Percentiles rank a stretch among this genome's conserved stretches.
phyloP scores from a whole-genome alignment of 2,888 invertebrate species.

The Stenodema calcarata region DNA sequence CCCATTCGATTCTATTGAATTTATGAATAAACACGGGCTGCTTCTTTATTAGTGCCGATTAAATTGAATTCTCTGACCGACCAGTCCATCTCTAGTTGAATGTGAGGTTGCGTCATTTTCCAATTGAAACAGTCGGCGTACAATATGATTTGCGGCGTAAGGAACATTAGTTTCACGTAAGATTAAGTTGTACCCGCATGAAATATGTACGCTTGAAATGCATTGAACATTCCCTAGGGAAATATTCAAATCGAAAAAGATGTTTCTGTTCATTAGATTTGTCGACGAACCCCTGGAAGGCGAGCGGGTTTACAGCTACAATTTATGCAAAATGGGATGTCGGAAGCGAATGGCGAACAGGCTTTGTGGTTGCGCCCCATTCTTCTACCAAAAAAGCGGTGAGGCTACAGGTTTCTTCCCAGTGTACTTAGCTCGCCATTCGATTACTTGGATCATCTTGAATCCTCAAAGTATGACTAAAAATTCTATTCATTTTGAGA shows the following conservation, averaged over 20 bases:
- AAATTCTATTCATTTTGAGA: too few species aligned
- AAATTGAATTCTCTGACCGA: too few species aligned
- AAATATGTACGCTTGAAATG: background rate
- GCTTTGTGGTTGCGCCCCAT: constrained; percentile 75
- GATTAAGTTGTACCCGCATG: background rate
- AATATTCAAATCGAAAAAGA: background rate
- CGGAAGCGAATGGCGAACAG: constrained; percentile 69
- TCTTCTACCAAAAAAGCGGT: constrained; percentile 73
- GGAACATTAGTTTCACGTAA: background rate
- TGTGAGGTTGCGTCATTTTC: too few species aligned
- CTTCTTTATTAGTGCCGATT: too few species aligned
- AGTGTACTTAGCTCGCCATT: too few species aligned
- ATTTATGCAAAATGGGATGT: constrained; percentile 76
- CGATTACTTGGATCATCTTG: too few species aligned
- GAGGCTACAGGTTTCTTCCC: background rate
- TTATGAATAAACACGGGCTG: too few species aligned
- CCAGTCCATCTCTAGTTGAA: too few species aligned
- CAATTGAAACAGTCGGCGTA: too few species aligned
- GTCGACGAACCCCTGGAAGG: constrained; percentile 68
- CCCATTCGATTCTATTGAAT: too few species aligned
- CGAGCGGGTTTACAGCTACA: constrained; percentile 74
- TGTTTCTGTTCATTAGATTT: constrained; percentile 54
- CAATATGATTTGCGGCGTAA: too few species aligned
- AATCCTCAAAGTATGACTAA: too few species aligned
- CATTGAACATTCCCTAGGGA: background rate